A percentile compares a stretch with the other conserved stretches of the same genome.
These are phyloP conservation scores for Apostichopus parvimensis DNA, from an alignment of 35 echinoderm and acorn worm genomes.

Conservation along the genomic window DNA sequence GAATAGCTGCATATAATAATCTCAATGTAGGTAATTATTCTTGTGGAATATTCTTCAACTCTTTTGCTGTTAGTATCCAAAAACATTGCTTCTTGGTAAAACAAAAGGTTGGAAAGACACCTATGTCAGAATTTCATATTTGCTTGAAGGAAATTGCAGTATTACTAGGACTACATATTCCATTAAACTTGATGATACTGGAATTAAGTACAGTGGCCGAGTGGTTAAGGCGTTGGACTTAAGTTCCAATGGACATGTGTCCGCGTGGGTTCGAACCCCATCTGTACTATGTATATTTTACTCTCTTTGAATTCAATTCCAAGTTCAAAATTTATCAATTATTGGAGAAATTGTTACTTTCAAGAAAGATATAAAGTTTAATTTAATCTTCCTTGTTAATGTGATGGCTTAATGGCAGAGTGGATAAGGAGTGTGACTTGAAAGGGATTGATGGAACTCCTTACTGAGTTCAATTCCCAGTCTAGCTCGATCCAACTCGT, in stretches of 20 bases:
- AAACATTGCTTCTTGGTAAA: background rate
- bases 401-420: background rate
- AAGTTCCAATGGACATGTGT: constrained; percentile 68
- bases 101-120: background rate
- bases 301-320: background rate
- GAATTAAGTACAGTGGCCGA: constrained; percentile 54
- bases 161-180: background rate
- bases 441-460: constrained; percentile 54
- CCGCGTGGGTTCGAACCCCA: constrained; percentile 59
- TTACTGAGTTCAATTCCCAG: too few relatives aligned
- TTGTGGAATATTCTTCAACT: background rate
- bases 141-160: background rate
- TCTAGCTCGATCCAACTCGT: too few relatives aligned
- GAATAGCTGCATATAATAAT: background rate
- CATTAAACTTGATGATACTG: background rate
- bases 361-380: background rate
- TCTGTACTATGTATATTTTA: background rate
- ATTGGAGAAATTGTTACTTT: too few relatives aligned
- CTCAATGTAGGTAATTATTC: background rate
- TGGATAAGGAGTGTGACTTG: constrained; percentile 71
- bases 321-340: background rate
- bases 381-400: background rate
- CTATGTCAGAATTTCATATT: background rate
- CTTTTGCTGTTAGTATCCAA: too few relatives aligned
- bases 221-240: constrained; percentile 74